phyloP scores from a whole-genome alignment of 2,113 vertebrate species.

The Corythoichthys intestinalis region DNA sequence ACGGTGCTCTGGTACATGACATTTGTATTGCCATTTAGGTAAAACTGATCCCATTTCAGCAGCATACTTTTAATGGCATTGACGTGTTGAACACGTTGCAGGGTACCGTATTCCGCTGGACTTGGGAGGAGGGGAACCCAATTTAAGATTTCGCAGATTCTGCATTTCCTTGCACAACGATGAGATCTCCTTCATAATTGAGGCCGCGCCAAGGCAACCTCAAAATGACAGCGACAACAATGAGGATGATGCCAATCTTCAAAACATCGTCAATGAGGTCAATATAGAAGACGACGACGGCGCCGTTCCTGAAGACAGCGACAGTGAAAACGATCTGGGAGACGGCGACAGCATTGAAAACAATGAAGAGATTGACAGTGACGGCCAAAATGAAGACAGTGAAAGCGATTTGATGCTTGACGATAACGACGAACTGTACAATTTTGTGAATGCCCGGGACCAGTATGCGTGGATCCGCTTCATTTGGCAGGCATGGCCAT shows the following conservation, averaged over 20 bases:
- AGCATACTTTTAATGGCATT: not conserved
- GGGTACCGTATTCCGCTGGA: slow-evolving; percentile 2
- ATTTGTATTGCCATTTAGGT: slow-evolving; percentile 1
- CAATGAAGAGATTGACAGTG: not conserved
- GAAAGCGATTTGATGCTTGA: not conserved
- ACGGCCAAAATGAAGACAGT: not conserved
- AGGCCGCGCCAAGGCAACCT: not conserved
- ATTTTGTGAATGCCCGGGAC: not conserved
- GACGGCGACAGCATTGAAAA: not conserved
- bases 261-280: not conserved
- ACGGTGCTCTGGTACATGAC: slow-evolving; percentile 3
- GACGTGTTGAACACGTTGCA: not conserved
- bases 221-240: not conserved
- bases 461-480: slow-evolving; percentile 4
- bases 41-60: not conserved
- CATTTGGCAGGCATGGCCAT: slow-evolving; percentile 3
- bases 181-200: slow-evolving; percentile 3
- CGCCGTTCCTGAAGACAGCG: not conserved
- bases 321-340: not conserved
- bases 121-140: not conserved
- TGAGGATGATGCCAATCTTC: not conserved
- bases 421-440: not conserved
- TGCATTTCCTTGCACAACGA: not conserved
- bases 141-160: slow-evolving; percentile 1
- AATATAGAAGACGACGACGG: not conserved